phyloP scores from a whole-genome alignment of 2,888 invertebrate genomes.

The Polydesmus complanatus region DNA sequence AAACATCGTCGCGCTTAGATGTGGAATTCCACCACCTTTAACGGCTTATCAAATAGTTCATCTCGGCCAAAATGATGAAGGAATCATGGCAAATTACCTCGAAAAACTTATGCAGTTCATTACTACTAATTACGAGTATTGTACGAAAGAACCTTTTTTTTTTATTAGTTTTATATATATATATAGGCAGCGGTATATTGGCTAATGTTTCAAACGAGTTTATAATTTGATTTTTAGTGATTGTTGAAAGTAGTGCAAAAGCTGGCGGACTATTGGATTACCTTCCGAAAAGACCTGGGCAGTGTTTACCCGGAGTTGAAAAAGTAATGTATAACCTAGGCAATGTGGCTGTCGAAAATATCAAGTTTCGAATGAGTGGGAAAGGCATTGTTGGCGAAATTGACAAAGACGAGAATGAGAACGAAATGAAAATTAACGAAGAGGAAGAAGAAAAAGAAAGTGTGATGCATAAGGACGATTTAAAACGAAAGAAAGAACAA shows the following conservation, averaged over 20 bases:
- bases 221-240: too few relatives aligned
- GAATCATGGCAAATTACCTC: slow-evolving; percentile 2
- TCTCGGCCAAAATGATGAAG: slow-evolving; percentile 5
- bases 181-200: too few relatives aligned
- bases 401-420: background rate
- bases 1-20: slow-evolving; percentile 7
- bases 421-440: background rate
- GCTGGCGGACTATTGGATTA: background rate
- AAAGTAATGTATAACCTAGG: slow-evolving; percentile 4
- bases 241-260: too few relatives aligned
- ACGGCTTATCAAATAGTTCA: slow-evolving; percentile 2
- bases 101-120: slow-evolving; percentile 6
- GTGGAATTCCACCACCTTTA: slow-evolving; percentile 8
- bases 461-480: background rate
- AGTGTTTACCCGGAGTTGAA: slow-evolving; percentile 2
- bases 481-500: background rate
- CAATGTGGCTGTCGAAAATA: slow-evolving; percentile 2
- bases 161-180: too few relatives aligned
- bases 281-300: background rate
- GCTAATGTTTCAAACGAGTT: too few relatives aligned
- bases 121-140: background rate
- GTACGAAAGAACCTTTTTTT: background rate
- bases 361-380: slow-evolving; percentile 1
- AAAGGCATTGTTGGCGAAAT: background rate
- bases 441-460: slow-evolving; percentile 1